Evolutionary conservation across 2,113 vertebrate genomes (phyloP).

Genomic region (Pluvianellus socialis): DNA sequence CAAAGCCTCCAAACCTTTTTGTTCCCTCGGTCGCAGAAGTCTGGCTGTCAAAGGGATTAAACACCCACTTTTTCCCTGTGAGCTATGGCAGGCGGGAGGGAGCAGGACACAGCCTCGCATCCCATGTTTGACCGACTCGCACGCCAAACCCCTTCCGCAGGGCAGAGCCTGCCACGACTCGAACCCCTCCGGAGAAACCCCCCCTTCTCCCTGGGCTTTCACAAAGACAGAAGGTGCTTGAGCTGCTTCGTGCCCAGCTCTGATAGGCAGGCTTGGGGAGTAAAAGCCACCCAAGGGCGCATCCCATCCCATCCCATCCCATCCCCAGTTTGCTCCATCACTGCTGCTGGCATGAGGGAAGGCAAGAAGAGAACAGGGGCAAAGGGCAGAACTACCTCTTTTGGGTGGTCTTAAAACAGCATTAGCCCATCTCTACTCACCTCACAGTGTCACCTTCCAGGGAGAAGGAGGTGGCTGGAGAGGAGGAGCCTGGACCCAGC

Average conservation of each 20-base stretch:
- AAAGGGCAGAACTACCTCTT: not conserved
- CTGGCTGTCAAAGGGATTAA: not conserved
- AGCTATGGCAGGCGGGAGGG: not conserved
- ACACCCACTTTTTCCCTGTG: not conserved
- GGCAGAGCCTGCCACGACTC: not conserved
- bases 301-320: fast-evolving
- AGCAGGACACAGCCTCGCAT: not conserved
- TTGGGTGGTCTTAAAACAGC: not conserved
- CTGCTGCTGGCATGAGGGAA: not conserved
- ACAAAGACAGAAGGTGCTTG: not conserved
- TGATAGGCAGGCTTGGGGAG: fast-evolving
- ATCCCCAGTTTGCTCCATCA: fast-evolving
- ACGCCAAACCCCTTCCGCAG: not conserved
- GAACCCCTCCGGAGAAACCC: not conserved
- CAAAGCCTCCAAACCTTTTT: not conserved
- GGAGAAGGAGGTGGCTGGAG: fast-evolving
- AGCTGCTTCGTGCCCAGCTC: not conserved
- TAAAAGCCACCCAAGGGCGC: fast-evolving
- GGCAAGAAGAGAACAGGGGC: not conserved
- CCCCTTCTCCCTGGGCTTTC: not conserved
- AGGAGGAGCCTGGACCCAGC: not conserved
- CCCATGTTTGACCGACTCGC: fast-evolving
- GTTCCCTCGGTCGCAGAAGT: not conserved
- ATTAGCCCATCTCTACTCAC: not conserved
- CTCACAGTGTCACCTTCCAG: fast-evolving